Evolutionary conservation across 2,113 vertebrate genomes (phyloP).

Genomic region (Sarotherodon lohbergeri): DNA sequence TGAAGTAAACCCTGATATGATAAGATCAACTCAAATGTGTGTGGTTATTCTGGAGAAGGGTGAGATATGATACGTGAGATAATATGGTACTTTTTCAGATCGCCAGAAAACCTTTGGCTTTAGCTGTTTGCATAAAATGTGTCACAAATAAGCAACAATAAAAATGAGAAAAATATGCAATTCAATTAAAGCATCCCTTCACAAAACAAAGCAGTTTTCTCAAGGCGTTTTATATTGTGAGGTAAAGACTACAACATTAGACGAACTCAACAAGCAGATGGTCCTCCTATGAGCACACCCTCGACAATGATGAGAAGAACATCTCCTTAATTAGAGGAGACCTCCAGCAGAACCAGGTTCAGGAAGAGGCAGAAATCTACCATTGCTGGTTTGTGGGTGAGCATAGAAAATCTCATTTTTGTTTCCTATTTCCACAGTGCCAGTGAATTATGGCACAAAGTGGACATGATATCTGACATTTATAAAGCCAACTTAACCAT

Average conservation of each 20-base stretch:
- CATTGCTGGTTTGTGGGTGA: background rate
- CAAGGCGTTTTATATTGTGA: background rate
- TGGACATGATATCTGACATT: background rate
- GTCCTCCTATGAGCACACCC: background rate
- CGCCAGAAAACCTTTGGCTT: background rate
- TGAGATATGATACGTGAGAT: background rate
- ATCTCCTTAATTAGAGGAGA: background rate
- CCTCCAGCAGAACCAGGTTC: background rate
- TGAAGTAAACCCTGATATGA: background rate
- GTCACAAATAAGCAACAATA: background rate
- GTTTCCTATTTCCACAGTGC: background rate
- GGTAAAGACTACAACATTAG: background rate
- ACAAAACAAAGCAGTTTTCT: background rate
- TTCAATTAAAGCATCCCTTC: background rate
- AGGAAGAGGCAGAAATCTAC: background rate
- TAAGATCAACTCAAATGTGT: background rate
- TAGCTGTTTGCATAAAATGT: background rate
- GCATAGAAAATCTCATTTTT: background rate
- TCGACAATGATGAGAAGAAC: background rate
- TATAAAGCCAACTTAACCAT: background rate
- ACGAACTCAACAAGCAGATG: background rate
- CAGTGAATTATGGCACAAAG: background rate
- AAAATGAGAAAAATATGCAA: background rate
- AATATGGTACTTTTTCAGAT: background rate
- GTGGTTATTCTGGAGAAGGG: background rate